These are phyloP conservation scores for Leptinotarsa peninsularis DNA, from an alignment of 2,888 invertebrate species.

Conservation along the genomic window DNA sequence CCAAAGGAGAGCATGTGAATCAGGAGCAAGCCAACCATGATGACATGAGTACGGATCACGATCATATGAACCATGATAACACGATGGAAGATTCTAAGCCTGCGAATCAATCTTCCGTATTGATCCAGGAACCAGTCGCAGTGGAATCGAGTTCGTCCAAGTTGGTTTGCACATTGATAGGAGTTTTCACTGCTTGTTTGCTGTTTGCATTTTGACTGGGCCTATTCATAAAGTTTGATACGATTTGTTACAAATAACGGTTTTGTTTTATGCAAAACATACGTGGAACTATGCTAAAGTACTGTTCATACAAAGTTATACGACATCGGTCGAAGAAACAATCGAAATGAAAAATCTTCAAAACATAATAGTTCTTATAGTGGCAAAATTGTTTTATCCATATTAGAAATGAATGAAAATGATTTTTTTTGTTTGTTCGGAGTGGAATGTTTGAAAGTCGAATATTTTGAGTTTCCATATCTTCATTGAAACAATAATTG, in stretches of 20 bases:
- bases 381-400: too few relatives aligned
- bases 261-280: neutral
- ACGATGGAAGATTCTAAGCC: neutral
- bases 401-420: too few relatives aligned
- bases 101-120: constrained; percentile 1
- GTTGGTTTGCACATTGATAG: constrained; percentile 22
- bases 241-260: neutral
- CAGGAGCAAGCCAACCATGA: constrained; percentile 11
- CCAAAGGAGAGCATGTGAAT: constrained; percentile 5
- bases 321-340: too few relatives aligned
- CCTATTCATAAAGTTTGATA: neutral
- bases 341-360: too few relatives aligned
- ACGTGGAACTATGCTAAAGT: too few relatives aligned
- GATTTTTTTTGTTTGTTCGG: too few relatives aligned
- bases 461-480: too few relatives aligned
- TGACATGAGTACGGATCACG: neutral
- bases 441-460: too few relatives aligned
- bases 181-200: constrained; percentile 31
- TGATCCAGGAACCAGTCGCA: constrained; percentile 10
- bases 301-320: too few relatives aligned
- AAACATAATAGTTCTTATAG: too few relatives aligned
- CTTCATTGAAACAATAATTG: too few relatives aligned
- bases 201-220: constrained; percentile 33
- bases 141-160: constrained; percentile 19
- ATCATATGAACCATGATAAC: constrained; percentile 25